A percentile compares a stretch with the other conserved stretches of the same genome.
Conservation (phyloP, 1,140 invertebrate genomes). For the Drosophila watanabei region DNA sequence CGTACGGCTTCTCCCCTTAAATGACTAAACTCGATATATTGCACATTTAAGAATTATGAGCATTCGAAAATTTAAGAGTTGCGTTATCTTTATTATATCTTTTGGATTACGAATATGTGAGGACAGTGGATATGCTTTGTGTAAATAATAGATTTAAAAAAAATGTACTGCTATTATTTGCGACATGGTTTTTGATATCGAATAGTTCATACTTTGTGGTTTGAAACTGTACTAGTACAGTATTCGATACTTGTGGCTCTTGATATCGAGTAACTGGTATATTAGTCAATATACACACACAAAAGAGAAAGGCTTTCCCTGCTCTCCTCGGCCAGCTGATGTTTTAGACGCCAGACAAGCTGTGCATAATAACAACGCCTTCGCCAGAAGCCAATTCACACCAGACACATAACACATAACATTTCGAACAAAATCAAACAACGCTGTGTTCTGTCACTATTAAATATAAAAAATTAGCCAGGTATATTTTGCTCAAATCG, state of each 20-base stretch:
- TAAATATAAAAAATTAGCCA: not conserved
- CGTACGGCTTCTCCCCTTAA: too few relatives aligned
- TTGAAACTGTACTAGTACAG: not conserved
- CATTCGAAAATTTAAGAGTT: too few relatives aligned
- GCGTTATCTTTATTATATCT: too few relatives aligned
- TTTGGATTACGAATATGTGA: too few relatives aligned
- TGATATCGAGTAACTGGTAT: not conserved
- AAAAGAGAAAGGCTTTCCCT: constrained; percentile 15
- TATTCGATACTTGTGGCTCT: not conserved
- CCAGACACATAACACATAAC: not conserved
- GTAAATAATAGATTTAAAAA: too few relatives aligned
- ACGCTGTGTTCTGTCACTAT: not conserved
- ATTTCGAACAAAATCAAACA: not conserved
- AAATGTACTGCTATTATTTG: too few relatives aligned
- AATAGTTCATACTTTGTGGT: not conserved
- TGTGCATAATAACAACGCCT: constrained; percentile 5
- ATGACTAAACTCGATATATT: too few relatives aligned
- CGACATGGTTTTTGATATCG: not conserved
- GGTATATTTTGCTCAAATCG: not conserved
- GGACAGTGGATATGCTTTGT: too few relatives aligned
- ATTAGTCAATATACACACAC: constrained; percentile 1
- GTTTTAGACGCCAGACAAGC: constrained; percentile 8
- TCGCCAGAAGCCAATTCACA: not conserved
- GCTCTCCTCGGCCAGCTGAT: constrained; percentile 13
- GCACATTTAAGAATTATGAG: too few relatives aligned